Evolutionary conservation across 2,797 vertebrate genomes (phyloP).

Genomic region (Chaetodon trifasciatus): DNA sequence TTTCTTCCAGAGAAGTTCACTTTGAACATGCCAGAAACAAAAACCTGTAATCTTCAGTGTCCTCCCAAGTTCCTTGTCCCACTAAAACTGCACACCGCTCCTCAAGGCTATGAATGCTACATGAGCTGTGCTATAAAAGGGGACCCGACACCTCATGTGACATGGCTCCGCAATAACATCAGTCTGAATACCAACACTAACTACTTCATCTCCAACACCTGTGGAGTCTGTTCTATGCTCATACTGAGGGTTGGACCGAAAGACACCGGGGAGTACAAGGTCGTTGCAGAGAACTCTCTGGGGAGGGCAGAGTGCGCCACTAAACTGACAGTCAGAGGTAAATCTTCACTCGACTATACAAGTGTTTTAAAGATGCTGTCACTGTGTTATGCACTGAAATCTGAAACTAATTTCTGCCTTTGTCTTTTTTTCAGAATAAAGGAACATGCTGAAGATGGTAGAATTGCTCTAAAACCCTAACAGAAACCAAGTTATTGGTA

Average conservation of each 20-base stretch:
- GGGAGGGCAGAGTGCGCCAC: slow-evolving; percentile 88
- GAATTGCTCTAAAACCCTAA: neutral
- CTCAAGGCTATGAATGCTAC: slow-evolving; percentile 90
- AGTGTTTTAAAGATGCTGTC: neutral
- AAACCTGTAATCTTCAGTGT: slow-evolving; percentile 81
- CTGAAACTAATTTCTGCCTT: slow-evolving; percentile 16
- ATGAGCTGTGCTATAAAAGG: slow-evolving; percentile 94
- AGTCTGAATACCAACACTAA: slow-evolving; percentile 88
- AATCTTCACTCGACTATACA: slow-evolving; percentile 12
- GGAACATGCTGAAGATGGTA: slow-evolving; percentile 33
- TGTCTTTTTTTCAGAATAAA: slow-evolving; percentile 76
- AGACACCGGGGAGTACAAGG: slow-evolving; percentile 90
- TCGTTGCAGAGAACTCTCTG: slow-evolving; percentile 86
- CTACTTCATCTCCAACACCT: slow-evolving; percentile 89
- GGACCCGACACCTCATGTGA: slow-evolving; percentile 88
- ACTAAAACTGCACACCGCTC: slow-evolving; percentile 89
- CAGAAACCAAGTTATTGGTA: slow-evolving; percentile 10
- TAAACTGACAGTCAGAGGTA: slow-evolving; percentile 90
- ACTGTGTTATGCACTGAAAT: neutral
- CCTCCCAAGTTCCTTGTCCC: slow-evolving; percentile 90
- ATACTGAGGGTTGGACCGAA: slow-evolving; percentile 86
- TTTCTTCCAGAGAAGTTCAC: slow-evolving; percentile 84
- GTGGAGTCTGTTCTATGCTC: slow-evolving; percentile 93
- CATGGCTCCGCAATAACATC: slow-evolving; percentile 90
- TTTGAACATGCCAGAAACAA: slow-evolving; percentile 79